Evolutionary conservation across 2,113 vertebrate genomes (phyloP).

Genomic region (Pyxicephalus adspersus): DNA sequence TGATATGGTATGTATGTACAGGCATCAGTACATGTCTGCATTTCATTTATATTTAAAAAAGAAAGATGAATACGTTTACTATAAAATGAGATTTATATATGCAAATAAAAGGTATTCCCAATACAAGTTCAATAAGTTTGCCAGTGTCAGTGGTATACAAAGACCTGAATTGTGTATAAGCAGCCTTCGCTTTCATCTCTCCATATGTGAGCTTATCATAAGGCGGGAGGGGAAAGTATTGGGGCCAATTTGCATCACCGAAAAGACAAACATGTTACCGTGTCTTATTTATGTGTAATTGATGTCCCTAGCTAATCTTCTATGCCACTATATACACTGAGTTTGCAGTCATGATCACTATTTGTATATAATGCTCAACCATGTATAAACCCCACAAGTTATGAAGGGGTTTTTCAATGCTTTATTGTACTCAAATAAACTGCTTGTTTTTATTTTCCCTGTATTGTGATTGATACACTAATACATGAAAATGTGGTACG

Average conservation of each 20-base stretch:
- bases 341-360: conserved; percentile 38
- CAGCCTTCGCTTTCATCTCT: conserved; percentile 14
- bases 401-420: conserved; percentile 50
- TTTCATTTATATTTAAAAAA: too few relatives aligned
- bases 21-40: too few relatives aligned
- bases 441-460: conserved; percentile 50
- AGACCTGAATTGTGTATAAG: conserved; percentile 30
- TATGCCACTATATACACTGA: conserved; percentile 17
- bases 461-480: background rate
- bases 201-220: conserved; percentile 4
- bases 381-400: conserved; percentile 51
- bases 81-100: conserved; percentile 8
- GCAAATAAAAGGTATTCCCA: conserved; percentile 4
- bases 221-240: background rate
- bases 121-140: background rate
- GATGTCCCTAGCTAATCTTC: conserved; percentile 38
- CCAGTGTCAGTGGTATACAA: background rate
- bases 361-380: conserved; percentile 48
- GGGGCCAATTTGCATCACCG: conserved; percentile 1
- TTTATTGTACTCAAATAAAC: conserved; percentile 55
- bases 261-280: background rate
- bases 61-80: too few relatives aligned
- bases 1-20: too few relatives aligned
- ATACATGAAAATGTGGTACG: background rate
- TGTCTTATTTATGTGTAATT: conserved; percentile 25